These are phyloP conservation scores for Andricus grossulariae DNA, from an alignment of 1,140 invertebrate species.

Conservation along the genomic window DNA sequence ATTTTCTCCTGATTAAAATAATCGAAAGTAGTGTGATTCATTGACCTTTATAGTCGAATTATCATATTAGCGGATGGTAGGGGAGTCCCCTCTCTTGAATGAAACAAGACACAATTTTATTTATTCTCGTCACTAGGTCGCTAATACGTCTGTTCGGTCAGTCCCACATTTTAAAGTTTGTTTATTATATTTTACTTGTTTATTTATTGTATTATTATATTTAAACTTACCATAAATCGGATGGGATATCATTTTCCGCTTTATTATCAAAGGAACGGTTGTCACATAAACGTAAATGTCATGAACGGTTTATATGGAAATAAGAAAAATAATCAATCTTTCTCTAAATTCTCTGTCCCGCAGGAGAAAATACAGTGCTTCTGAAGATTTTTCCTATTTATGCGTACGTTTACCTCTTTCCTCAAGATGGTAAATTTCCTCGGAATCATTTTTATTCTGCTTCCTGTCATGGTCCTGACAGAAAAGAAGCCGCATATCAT, in stretches of 20 bases:
- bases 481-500: constrained; percentile 78
- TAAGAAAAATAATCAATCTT: constrained; percentile 6
- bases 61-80: no score
- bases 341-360: not conserved
- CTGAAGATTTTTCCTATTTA: not conserved
- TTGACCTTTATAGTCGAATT: no score
- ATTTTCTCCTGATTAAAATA: no score
- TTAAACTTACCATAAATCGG: not conserved
- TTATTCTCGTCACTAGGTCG: no score
- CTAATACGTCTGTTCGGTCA: no score
- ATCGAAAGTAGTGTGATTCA: no score
- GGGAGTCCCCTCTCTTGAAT: no score
- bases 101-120: no score
- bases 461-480: not conserved
- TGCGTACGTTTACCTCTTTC: not conserved
- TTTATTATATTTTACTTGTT: no score
- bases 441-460: constrained; percentile 6
- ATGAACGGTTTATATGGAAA: not conserved
- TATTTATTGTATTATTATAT: no score
- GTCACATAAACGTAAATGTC: not conserved
- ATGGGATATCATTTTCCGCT: not conserved
- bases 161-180: no score
- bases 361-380: not conserved
- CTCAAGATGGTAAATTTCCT: not conserved
- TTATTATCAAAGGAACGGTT: not conserved